Evolutionary conservation across 2,888 invertebrate genomes (phyloP).

Genomic region (Drosophila atripex): DNA sequence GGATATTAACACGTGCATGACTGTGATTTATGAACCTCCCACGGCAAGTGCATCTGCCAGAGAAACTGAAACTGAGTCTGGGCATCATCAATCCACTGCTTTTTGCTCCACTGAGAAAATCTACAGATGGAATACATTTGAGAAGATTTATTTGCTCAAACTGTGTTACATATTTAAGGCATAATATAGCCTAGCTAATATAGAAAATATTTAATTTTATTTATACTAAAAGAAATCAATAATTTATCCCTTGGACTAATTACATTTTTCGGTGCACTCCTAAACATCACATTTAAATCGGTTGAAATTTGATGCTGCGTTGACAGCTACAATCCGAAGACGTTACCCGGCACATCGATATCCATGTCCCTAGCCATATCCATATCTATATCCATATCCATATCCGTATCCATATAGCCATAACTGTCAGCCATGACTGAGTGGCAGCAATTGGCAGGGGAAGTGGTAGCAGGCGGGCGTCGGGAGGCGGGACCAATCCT

Average conservation of each 20-base stretch:
- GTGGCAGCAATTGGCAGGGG: conserved; percentile 54
- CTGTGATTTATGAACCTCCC: conserved; percentile 68
- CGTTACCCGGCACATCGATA: conserved; percentile 48
- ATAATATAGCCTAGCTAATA: not conserved
- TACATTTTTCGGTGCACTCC: conserved; percentile 13
- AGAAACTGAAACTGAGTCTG: conserved; percentile 36
- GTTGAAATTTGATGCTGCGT: conserved; percentile 51
- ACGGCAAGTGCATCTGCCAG: conserved; percentile 14
- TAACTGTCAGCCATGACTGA: conserved; percentile 65
- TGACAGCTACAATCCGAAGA: conserved; percentile 72
- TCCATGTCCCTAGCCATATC: conserved; percentile 21
- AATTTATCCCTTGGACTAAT: too few relatives aligned
- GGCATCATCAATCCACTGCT: conserved; percentile 53
- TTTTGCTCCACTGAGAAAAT: conserved; percentile 1
- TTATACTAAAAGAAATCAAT: not conserved
- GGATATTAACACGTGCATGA: conserved; percentile 51
- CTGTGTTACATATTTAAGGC: not conserved
- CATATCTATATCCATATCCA: conserved; percentile 23
- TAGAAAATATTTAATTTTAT: not conserved
- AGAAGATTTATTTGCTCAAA: not conserved
- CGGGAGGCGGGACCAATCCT: conserved; percentile 11
- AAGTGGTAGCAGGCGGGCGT: not conserved
- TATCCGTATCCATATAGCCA: conserved; percentile 46
- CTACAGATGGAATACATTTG: not conserved
- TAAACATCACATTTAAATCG: conserved; percentile 37